Base-by-base conservation (phyloP, 2,888 invertebrate genomes). In the Phyllotreta striolata region DNA sequence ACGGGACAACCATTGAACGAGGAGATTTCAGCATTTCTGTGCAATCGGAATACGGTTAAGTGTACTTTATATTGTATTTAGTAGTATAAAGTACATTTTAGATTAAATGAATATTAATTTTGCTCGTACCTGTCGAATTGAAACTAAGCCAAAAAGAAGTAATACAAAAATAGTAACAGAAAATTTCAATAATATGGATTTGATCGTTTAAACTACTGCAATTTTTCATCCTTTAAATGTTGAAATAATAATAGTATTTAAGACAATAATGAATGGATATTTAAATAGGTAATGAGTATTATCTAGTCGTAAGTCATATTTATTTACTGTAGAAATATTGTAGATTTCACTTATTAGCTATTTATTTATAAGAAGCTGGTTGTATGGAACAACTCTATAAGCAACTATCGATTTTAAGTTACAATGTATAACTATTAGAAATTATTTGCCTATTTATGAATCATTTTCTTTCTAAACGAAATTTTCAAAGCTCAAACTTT, bases 31-130 rank as follows among this genome's bases (percentile, higher is more conserved):
- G 95, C 71, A 84, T 96, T 46, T 93, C 95, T 9, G 88, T 96
- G 64, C 95, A 95, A 73, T 96, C 96, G 0, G 96, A 96, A 80
- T 96, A 95, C 82, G 95, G 96, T 73, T 91, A 84, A 83, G 6
- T 44, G 4, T 37, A 24, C 24, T 24, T 24, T 24, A 24, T 24
- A 1, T 24, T 24, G 24, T 24, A 24, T 3, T 1, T 24, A 3
- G 24, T 24, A 24, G 24, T 24, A 24, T 24, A 24, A 24, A 24
- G 24, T 24, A 24, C 24, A 24, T 4, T 24, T 24, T 24, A 24
- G 24, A 24, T 24, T 35, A 10, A n/a, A 2, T 14, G 46, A n/a
- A 52, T 6, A 8, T 1, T 49, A 13, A 13, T 12, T 41, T 13
- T 56, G 34, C 6, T 44, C 39, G 60, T 60, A 60, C 60, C 60